phyloP scores from a whole-genome alignment of 1,140 invertebrate species.

The Bombus confusus region DNA sequence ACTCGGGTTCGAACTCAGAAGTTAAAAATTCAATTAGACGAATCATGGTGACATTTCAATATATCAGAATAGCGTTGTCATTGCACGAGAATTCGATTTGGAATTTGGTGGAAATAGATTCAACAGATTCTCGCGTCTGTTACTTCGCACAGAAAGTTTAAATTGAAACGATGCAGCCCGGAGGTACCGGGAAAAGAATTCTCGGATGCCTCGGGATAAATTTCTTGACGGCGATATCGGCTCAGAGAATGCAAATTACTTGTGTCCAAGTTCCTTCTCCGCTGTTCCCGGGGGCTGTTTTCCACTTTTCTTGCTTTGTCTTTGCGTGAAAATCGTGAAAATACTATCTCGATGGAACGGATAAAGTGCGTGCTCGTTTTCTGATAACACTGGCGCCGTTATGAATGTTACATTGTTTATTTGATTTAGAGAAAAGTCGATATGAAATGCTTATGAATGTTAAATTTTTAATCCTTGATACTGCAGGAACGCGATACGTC shows the following conservation, averaged over 20 bases:
- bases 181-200: slow-evolving; percentile 18
- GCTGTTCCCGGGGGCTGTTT: not conserved
- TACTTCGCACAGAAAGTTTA: slow-evolving; percentile 52
- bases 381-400: not conserved
- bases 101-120: not conserved
- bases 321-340: not conserved
- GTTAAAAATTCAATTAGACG: not conserved
- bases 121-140: not conserved
- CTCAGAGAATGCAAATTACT: slow-evolving; percentile 31
- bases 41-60: not conserved
- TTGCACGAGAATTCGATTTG: slow-evolving; percentile 28
- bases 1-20: not conserved
- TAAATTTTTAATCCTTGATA: not conserved
- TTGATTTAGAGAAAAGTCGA: not conserved
- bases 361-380: not conserved
- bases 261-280: slow-evolving; percentile 17
- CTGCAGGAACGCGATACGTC: too few relatives aligned
- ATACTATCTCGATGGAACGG: not conserved
- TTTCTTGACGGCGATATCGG: slow-evolving; percentile 10
- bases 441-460: not conserved
- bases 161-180: slow-evolving; percentile 40
- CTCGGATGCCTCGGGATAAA: slow-evolving; percentile 14
- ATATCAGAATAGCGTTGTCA: not conserved
- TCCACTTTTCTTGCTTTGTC: not conserved
- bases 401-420: slow-evolving; percentile 1